Percentiles rank a stretch among this genome's conserved stretches.
Evolutionary conservation across 2,888 invertebrate genomes (phyloP).

Genomic region (Nomada flava): DNA sequence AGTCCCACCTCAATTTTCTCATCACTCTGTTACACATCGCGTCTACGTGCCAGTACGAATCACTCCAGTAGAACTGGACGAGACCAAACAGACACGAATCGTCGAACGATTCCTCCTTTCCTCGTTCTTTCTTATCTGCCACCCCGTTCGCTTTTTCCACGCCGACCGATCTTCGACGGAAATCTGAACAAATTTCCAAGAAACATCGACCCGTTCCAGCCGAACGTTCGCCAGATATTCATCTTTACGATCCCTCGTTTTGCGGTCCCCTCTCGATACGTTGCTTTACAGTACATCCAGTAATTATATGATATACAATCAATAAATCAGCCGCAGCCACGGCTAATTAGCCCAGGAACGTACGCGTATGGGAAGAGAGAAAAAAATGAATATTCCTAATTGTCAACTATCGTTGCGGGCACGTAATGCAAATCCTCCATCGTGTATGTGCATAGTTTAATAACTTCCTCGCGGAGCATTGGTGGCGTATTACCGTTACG

Average conservation of each 20-base stretch:
- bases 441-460: constrained; percentile 35
- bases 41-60: neutral
- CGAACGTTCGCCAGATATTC: constrained; percentile 14
- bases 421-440: constrained; percentile 1
- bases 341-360: constrained; percentile 21
- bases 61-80: constrained; percentile 2
- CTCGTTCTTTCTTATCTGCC: neutral
- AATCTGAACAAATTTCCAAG: constrained; percentile 45
- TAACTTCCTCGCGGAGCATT: constrained; percentile 41
- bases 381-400: constrained; percentile 3
- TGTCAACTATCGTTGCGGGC: constrained; percentile 14
- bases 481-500: constrained; percentile 54
- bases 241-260: constrained; percentile 22
- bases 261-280: neutral
- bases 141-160: neutral
- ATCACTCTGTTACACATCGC: neutral
- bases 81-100: neutral
- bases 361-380: too few species aligned
- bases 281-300: neutral
- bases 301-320: constrained; percentile 20
- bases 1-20: too few species aligned
- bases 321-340: constrained; percentile 19
- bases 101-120: neutral
- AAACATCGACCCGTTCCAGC: neutral
- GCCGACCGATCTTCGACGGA: neutral